These are phyloP conservation scores for Eulacestoma nigropectus DNA, from an alignment of 2,113 vertebrate genomes.

Conservation along the genomic window DNA sequence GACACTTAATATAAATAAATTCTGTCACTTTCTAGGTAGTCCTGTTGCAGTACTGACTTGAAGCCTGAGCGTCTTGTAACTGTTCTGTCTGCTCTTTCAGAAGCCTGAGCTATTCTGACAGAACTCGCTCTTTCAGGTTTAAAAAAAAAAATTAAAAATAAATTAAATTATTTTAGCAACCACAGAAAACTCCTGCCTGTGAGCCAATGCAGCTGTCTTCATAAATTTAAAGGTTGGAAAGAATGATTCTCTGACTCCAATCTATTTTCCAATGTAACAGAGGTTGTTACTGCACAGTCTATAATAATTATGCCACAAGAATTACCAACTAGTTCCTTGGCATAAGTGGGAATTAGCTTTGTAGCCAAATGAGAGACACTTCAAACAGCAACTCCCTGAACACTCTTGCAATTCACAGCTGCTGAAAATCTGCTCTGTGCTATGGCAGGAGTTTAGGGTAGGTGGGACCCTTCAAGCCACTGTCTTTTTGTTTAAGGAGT, in stretches of 20 bases:
- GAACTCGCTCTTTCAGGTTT: neutral
- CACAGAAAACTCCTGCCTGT: neutral
- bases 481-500: neutral
- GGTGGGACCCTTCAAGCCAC: neutral
- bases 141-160: no score
- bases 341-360: neutral
- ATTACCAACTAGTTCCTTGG: neutral
- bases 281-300: neutral
- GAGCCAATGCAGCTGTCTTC: neutral
- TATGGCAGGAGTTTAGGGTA: neutral
- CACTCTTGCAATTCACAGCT: neutral
- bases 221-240: neutral
- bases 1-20: neutral
- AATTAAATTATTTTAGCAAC: neutral
- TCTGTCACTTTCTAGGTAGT: neutral
- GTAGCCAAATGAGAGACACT: neutral
- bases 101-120: neutral
- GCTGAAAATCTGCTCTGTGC: neutral
- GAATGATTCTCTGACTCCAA: neutral
- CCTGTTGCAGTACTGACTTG: neutral
- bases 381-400: neutral
- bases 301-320: neutral
- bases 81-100: neutral
- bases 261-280: neutral
- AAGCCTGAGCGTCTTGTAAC: neutral